These are phyloP conservation scores for Phoenicopterus ruber DNA, from an alignment of 2,113 vertebrate genomes.

Conservation along the genomic window DNA sequence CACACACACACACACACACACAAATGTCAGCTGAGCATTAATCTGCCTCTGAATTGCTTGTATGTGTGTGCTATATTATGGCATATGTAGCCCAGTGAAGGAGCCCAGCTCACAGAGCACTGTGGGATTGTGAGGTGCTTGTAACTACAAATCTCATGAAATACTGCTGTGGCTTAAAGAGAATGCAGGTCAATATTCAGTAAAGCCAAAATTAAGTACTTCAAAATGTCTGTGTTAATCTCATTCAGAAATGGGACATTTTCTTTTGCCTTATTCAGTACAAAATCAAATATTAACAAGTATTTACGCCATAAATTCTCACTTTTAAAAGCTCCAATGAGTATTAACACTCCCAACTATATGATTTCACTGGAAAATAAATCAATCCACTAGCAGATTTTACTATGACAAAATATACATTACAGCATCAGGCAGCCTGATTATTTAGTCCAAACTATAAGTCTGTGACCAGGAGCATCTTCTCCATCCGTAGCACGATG, in stretches of 20 bases:
- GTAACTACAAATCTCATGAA: background rate
- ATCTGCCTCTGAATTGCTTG: background rate
- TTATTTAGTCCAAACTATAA: background rate
- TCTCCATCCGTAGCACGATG: accelerated
- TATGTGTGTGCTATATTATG: background rate
- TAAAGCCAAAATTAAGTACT: background rate
- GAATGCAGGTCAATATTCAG: background rate
- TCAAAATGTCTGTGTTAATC: background rate
- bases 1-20: background rate
- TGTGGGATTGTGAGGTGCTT: accelerated
- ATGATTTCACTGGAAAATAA: background rate
- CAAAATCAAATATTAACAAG: background rate
- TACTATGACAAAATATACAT: background rate
- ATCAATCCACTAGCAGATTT: background rate
- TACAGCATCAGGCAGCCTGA: background rate
- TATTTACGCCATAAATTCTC: background rate
- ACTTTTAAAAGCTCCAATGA: background rate
- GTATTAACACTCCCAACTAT: background rate
- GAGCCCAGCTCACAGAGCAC: background rate
- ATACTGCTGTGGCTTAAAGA: background rate
- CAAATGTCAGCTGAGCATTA: background rate
- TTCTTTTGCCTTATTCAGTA: background rate
- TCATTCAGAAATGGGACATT: background rate
- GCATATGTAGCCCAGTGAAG: background rate
- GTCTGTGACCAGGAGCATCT: background rate